Conservation (phyloP, 2,113 vertebrate genomes). For the Pionites leucogaster region DNA sequence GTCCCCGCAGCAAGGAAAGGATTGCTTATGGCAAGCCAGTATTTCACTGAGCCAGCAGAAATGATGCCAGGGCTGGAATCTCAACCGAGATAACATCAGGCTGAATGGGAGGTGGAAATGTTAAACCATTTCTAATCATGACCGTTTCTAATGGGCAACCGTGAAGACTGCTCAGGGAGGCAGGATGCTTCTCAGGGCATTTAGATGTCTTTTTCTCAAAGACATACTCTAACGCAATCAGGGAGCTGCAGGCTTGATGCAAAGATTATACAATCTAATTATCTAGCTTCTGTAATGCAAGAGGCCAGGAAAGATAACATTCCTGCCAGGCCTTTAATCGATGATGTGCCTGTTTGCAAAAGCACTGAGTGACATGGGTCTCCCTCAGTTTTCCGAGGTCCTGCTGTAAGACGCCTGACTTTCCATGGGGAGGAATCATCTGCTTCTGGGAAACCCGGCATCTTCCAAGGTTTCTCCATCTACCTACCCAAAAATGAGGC, state of each 20-base stretch:
- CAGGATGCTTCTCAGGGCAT: neutral
- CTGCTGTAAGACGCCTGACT: neutral
- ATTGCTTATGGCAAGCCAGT: neutral
- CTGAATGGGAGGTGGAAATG: neutral
- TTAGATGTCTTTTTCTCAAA: neutral
- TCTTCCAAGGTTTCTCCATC: neutral
- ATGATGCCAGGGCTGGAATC: neutral
- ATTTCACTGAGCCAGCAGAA: neutral
- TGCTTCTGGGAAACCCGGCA: neutral
- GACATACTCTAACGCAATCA: neutral
- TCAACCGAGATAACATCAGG: neutral
- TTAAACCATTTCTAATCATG: neutral
- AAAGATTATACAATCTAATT: slow-evolving; percentile 44
- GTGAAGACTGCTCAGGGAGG: neutral
- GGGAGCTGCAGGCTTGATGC: slow-evolving; percentile 35
- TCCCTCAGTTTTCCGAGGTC: neutral
- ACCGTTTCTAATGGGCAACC: neutral
- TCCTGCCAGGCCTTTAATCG: slow-evolving; percentile 40
- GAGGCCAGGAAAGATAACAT: slow-evolving; percentile 19
- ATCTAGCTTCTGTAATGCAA: slow-evolving; percentile 15
- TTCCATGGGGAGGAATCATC: neutral
- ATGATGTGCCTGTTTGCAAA: neutral
- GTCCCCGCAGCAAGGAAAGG: neutral
- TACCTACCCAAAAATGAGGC: neutral
- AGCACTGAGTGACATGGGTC: neutral